Percentiles rank a stretch among this genome's conserved stretches.
These are phyloP conservation scores for Platysternon megacephalum DNA, from an alignment of 2,113 vertebrate species.

Conservation along the genomic window DNA sequence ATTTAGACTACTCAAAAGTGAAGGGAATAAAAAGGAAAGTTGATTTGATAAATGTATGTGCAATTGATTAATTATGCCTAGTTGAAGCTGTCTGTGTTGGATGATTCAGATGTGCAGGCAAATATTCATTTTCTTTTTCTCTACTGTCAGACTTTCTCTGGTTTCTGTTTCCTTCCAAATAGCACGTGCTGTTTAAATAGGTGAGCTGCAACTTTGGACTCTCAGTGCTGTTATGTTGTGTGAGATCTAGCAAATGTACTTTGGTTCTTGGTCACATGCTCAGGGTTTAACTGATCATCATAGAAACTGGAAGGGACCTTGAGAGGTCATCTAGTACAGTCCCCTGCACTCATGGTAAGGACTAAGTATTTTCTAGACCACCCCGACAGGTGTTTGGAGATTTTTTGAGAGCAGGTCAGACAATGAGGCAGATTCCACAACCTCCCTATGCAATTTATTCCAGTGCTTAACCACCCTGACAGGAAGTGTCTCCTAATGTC, in stretches of 20 bases:
- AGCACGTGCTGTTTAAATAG: slow-evolving; percentile 56
- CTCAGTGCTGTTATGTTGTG: slow-evolving; percentile 35
- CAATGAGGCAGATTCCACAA: no score
- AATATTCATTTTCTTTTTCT: slow-evolving; percentile 11
- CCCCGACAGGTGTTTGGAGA: no score
- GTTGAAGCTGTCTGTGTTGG: neutral
- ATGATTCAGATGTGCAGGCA: neutral
- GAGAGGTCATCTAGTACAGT: no score
- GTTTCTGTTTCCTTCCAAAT: slow-evolving; percentile 69
- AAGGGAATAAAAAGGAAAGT: neutral
- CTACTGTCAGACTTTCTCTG: neutral
- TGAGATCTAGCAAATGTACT: slow-evolving; percentile 67
- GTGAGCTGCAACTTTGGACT: slow-evolving; percentile 68
- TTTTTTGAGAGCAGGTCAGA: no score
- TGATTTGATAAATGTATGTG: neutral
- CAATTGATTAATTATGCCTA: slow-evolving; percentile 7
- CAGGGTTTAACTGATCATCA: neutral
- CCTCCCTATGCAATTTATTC: no score
- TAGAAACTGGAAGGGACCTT: neutral
- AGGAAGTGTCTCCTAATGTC: no score
- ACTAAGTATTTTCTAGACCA: no score
- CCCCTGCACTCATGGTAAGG: no score
- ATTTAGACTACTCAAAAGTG: neutral
- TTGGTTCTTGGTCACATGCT: slow-evolving; percentile 34
- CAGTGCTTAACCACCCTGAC: no score